Conservation (phyloP, 2,888 invertebrate genomes). For the Automeris io region DNA sequence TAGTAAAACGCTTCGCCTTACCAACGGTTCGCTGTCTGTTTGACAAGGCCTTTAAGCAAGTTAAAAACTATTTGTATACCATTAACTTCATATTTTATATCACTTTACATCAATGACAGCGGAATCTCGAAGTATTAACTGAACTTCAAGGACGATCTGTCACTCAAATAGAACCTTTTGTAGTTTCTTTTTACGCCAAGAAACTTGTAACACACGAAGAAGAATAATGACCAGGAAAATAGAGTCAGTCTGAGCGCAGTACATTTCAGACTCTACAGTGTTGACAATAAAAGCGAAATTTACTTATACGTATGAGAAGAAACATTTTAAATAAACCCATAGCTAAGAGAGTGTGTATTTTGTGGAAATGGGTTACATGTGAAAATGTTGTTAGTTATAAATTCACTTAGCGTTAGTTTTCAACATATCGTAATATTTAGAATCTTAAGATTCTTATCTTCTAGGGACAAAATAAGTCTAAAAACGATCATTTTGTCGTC, state of each 20-base stretch:
- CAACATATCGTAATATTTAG: no score
- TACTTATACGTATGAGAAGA: conserved; percentile 15
- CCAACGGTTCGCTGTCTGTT: no score
- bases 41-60: not conserved
- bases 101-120: conserved; percentile 13
- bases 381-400: conserved; percentile 19
- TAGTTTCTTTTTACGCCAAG: conserved; percentile 29
- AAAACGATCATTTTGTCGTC: no score
- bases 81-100: conserved; percentile 3
- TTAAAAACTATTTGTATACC: not conserved
- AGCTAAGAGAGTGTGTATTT: conserved; percentile 28
- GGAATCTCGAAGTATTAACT: conserved; percentile 19
- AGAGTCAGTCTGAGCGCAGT: conserved; percentile 27
- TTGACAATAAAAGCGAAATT: conserved; percentile 23
- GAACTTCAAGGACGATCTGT: conserved; percentile 35
- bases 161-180: conserved; percentile 33
- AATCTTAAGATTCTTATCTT: no score
- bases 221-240: conserved; percentile 48
- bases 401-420: conserved; percentile 13
- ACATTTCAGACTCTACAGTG: conserved; percentile 20
- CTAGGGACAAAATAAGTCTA: no score
- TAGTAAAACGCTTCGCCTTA: no score
- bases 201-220: conserved; percentile 37
- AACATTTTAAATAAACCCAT: conserved; percentile 33
- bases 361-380: conserved; percentile 23